Conservation (phyloP, 1,140 invertebrate species). For the Bicyclus anynana region DNA sequence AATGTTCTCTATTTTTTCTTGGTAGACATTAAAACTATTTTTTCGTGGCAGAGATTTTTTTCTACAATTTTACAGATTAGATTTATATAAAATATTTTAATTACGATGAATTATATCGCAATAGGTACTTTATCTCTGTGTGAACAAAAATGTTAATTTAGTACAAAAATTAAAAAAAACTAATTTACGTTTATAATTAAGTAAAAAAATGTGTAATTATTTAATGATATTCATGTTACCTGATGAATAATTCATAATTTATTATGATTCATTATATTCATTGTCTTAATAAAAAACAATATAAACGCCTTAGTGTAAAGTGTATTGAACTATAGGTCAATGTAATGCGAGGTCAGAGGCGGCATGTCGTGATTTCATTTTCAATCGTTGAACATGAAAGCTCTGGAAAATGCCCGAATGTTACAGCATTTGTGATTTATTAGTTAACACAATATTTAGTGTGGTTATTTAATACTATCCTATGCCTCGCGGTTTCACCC, state of each 20-base stretch:
- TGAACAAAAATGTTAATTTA: neutral
- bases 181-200: too few species aligned
- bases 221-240: neutral
- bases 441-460: neutral
- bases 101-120: too few species aligned
- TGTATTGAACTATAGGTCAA: constrained; percentile 22
- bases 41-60: too few species aligned
- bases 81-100: too few species aligned
- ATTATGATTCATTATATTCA: neutral
- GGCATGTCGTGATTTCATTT: constrained; percentile 14
- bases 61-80: too few species aligned
- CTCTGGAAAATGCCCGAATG: neutral
- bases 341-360: constrained; percentile 18
- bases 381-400: constrained; percentile 12
- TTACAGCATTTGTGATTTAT: neutral
- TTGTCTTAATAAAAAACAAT: neutral
- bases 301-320: neutral
- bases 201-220: neutral
- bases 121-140: neutral
- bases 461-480: neutral
- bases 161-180: too few species aligned
- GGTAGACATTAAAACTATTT: too few species aligned
- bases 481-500: neutral
- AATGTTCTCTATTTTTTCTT: too few species aligned
- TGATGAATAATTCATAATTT: neutral